Base-by-base conservation (phyloP, 2,113 vertebrate species). In the Dinomys branickii region DNA sequence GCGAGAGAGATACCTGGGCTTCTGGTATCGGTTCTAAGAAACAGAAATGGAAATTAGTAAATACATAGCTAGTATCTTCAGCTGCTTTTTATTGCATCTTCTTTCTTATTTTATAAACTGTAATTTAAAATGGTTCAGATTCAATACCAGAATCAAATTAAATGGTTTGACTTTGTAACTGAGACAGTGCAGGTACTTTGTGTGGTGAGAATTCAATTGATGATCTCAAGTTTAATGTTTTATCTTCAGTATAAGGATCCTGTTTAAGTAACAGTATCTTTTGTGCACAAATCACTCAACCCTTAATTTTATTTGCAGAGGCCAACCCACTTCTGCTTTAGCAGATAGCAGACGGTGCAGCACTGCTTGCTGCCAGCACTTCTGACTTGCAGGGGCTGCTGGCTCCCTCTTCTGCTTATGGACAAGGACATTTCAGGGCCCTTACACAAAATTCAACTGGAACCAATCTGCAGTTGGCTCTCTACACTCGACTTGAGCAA, bases 401-500 rank as follows among this genome's bases (percentile, higher is more conserved):
- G 50, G 47, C 19, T 44, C 44, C 52, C 54, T 50, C 88, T 90
- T 92, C 6, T 5, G 87, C 69, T 84, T 58, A n/a, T 58, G 54
- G 52, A 33, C 38, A 28, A 94, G 71, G 35, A 67, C 47, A 75
- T 94, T 75, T 38, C 97, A 94, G 54, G 75, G 38, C 19, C 77
- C 14, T 75, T 33, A 71, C 56, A 94, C 87, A 96, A 83, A 81
- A 90, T 67, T 81, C 92, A 95, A 56, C 61, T 97, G 93, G 71
- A 97, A 88, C 90, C 69, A 88, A 58, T 92, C n/a, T 50, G 83
- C 80, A 82, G 1, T 38, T 80, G 93, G 93, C 84, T 97, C 44
- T 84, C 69, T 83, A 0, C 8, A 38, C 33, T 90, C 77, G 58
- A 92, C 81, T 96, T 91, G 35, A 61, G 81, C 80, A 90, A 90